These are phyloP conservation scores for Parapsyche elsis DNA, from an alignment of 1,140 invertebrate species.

Conservation along the genomic window DNA sequence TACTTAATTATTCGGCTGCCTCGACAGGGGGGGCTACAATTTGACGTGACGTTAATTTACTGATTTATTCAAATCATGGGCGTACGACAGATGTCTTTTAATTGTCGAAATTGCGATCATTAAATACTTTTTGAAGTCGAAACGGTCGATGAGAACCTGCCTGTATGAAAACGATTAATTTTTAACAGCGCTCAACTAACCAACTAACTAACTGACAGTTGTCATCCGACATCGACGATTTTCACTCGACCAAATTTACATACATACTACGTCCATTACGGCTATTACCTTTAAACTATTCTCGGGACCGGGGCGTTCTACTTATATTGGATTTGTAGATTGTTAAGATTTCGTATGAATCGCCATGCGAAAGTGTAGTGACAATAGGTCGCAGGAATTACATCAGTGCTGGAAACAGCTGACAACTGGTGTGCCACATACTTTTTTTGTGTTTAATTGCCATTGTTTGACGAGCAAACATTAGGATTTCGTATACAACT, in stretches of 20 bases:
- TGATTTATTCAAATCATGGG: slow-evolving; percentile 25
- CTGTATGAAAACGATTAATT: background rate
- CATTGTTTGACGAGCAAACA: slow-evolving; percentile 39
- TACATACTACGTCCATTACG: background rate
- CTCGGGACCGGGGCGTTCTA: too few relatives aligned
- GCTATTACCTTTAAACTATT: background rate
- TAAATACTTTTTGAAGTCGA: background rate
- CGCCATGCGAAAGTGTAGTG: background rate
- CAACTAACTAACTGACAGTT: background rate
- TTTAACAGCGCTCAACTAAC: background rate
- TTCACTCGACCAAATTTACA: background rate
- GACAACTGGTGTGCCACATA: slow-evolving; percentile 46
- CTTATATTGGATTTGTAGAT: background rate
- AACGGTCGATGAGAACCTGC: too few relatives aligned
- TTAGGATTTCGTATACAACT: slow-evolving; percentile 45
- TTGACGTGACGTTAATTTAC: slow-evolving; percentile 10
- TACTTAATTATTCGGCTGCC: slow-evolving; percentile 6
- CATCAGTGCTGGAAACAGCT: slow-evolving; percentile 36
- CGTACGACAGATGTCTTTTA: slow-evolving; percentile 30
- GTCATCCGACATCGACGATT: background rate
- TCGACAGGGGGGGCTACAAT: background rate
- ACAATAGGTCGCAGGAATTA: slow-evolving; percentile 24
- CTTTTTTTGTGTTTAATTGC: slow-evolving; percentile 50
- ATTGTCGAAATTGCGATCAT: slow-evolving; percentile 26
- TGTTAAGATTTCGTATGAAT: background rate